Evolutionary conservation across 2,888 invertebrate genomes (phyloP), one percentile per base, ranked within the genome.

Genomic region (Eupeodes luniger): DNA sequence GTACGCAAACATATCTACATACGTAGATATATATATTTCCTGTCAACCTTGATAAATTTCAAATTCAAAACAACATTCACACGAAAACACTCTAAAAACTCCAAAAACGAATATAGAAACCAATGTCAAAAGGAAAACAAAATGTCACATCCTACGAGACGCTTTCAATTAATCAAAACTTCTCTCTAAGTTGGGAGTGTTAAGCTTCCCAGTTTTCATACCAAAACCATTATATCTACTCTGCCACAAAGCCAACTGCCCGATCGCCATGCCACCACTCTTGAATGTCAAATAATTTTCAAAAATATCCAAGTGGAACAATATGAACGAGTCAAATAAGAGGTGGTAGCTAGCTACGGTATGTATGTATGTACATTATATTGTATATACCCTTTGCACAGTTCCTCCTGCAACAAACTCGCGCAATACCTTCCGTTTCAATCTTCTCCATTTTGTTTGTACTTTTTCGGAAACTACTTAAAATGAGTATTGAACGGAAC

Each of bases 81-180:
- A 55, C 10, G 49, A 16, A 34, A 47, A 74, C 79, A 69, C 34
- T 59, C 59, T 12, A 67, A 44, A 49, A 55, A 44, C 62, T 40
- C 36, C 53, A 55, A 53, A 14, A 10, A 69, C 76, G 9, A 66
- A 80, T 9, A 69, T 62, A 44, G 19, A 12, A 36, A 77, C 59
- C 59, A 74, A 62, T 66, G 49, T 57, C 16, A 64, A 80, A 82
- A 69, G 12, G 19, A 64, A 61, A 84, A 75, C 67, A 84, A 80
- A 85, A 77, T 74, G 81, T 88, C 85, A 78, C 85, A 74, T 62
- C 53, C 85, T 84, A 81, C 76, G 85, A 81, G 74, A 88, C 79
- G 67, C 76, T 88, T 88, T 81, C 88, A 85, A 88, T 88, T 88
- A 88, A 88, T 88, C 88, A 85, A 74, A 88, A 85, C 57, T 57